Evolutionary conservation across 2,888 invertebrate genomes (phyloP).

Genomic region (Aproaerema taeniolella): DNA sequence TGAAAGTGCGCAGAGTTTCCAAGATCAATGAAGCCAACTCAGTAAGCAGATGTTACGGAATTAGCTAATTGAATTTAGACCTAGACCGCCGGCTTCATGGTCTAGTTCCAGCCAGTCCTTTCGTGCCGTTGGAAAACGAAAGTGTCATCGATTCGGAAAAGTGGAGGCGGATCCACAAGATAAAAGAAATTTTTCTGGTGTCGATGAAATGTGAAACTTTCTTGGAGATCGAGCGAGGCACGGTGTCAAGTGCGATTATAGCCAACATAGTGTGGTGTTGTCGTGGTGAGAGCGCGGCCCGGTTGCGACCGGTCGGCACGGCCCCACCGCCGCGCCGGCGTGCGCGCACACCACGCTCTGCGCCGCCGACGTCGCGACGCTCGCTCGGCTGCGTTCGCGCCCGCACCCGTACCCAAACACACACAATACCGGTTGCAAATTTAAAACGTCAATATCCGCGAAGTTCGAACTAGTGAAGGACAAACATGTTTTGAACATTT

Average conservation of each 20-base stretch:
- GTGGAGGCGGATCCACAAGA: constrained; percentile 12
- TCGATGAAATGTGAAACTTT: constrained; percentile 70
- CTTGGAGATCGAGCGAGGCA: constrained; percentile 60
- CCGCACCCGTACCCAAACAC: constrained; percentile 36
- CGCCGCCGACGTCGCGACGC: constrained; percentile 73
- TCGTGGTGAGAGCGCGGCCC: constrained; percentile 46
- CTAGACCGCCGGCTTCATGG: constrained; percentile 42
- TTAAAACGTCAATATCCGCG: constrained; percentile 36
- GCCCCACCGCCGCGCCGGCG: constrained; percentile 58
- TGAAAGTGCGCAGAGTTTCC: constrained; percentile 11
- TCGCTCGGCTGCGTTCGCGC: constrained; percentile 57
- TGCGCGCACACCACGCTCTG: constrained; percentile 63
- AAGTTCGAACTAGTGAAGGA: constrained; percentile 29
- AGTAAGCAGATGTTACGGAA: constrained; percentile 42
- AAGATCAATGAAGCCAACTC: constrained; percentile 42
- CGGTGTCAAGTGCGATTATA: constrained; percentile 75
- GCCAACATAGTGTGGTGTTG: constrained; percentile 54
- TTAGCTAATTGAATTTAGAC: constrained; percentile 65
- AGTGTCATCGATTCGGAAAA: constrained; percentile 23
- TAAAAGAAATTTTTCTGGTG: constrained; percentile 37
- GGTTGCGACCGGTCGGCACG: constrained; percentile 75
- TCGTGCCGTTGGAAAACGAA: constrained; percentile 23
- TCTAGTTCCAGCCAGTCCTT: constrained; percentile 25
- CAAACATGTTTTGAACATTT: constrained; percentile 37
- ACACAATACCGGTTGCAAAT: constrained; percentile 14